Conservation (phyloP, 2,888 invertebrate species). For the Auanema sp. region DNA sequence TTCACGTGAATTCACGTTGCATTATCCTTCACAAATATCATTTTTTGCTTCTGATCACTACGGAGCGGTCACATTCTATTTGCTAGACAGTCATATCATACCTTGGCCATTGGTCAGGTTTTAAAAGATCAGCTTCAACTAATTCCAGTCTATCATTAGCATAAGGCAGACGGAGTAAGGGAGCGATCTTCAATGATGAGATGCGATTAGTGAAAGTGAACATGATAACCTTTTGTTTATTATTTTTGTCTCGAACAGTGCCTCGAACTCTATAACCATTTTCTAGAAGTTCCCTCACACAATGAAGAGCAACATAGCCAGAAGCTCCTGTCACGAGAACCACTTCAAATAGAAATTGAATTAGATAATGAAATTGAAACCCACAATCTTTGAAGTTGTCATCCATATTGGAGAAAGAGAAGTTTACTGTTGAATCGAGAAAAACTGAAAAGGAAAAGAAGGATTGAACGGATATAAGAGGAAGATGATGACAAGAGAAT, state of each 20-base stretch:
- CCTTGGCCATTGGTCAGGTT: conserved; percentile 65
- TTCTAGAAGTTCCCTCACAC: conserved; percentile 67
- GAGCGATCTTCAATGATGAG: conserved; percentile 23
- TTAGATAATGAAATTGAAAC: conserved; percentile 30
- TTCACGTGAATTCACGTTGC: no score
- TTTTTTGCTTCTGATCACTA: neutral
- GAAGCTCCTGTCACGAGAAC: conserved; percentile 69
- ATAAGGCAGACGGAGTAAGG: conserved; percentile 56
- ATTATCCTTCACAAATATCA: no score
- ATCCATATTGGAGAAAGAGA: no score
- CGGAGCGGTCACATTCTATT: neutral
- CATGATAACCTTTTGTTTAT: conserved; percentile 46
- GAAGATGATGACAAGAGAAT: no score
- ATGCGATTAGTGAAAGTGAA: neutral
- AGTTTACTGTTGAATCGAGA: no score
- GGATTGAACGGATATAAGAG: no score
- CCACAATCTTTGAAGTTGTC: no score
- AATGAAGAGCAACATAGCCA: conserved; percentile 68
- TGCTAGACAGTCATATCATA: conserved; percentile 23
- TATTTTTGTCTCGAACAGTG: conserved; percentile 64
- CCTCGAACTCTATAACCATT: conserved; percentile 68
- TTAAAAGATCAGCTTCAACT: conserved; percentile 68
- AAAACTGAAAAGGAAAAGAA: no score
- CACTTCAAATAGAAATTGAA: conserved; percentile 23
- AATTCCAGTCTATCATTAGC: conserved; percentile 66